These are phyloP conservation scores for Datnioides undecimradiatus DNA, from an alignment of 2,113 vertebrate genomes.

Conservation along the genomic window DNA sequence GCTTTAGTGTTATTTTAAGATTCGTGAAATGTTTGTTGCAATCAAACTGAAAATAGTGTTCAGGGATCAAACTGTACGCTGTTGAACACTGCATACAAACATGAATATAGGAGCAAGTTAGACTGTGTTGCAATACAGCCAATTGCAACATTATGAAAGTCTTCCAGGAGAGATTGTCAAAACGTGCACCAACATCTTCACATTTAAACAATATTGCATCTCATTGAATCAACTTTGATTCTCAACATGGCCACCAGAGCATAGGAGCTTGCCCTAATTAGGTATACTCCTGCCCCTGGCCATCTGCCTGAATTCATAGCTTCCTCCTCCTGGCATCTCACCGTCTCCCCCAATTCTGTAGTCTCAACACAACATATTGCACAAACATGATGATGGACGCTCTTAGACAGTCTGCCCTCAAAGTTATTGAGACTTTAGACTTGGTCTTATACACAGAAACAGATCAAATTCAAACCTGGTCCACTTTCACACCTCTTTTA, in stretches of 20 bases:
- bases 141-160: too few relatives aligned
- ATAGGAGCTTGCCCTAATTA: background rate
- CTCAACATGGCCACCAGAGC: background rate
- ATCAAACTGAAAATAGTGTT: background rate
- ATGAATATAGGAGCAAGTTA: background rate
- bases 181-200: background rate
- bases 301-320: background rate
- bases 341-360: background rate
- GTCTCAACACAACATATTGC: background rate
- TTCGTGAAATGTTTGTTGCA: background rate
- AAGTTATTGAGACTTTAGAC: background rate
- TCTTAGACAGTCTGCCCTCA: background rate
- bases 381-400: background rate
- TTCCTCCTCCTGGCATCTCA: too few relatives aligned
- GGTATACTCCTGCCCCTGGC: background rate
- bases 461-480: too few relatives aligned
- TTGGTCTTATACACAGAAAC: background rate
- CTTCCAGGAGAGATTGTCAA: too few relatives aligned
- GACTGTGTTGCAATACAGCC: too few relatives aligned
- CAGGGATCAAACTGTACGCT: background rate
- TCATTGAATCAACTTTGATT: background rate
- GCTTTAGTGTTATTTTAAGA: background rate
- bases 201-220: background rate
- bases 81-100: background rate
- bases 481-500: background rate